phyloP scores from a whole-genome alignment of 1,140 invertebrate genomes.

The Scaptomyza pallida region DNA sequence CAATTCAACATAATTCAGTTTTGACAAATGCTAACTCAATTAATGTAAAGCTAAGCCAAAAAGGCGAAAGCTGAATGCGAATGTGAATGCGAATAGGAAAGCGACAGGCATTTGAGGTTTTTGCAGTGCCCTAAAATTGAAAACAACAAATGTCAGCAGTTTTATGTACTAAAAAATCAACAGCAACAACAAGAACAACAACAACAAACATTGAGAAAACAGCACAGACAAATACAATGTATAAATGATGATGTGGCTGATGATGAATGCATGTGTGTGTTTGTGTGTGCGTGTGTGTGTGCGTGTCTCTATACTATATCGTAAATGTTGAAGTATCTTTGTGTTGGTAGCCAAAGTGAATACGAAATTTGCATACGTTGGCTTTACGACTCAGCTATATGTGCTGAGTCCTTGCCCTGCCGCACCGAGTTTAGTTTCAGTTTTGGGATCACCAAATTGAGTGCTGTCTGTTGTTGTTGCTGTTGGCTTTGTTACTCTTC shows the following conservation, averaged over 20 bases:
- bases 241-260: slow-evolving; percentile 79
- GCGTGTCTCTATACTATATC: slow-evolving; percentile 23
- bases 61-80: too few relatives aligned
- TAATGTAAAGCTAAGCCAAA: slow-evolving; percentile 58
- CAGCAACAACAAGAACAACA: slow-evolving; percentile 20
- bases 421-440: slow-evolving; percentile 8
- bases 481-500: slow-evolving; percentile 35
- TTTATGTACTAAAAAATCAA: slow-evolving; percentile 64
- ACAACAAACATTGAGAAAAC: slow-evolving; percentile 24
- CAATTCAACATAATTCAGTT: slow-evolving; percentile 59
- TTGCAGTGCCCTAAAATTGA: slow-evolving; percentile 59
- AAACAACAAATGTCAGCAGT: slow-evolving; percentile 80
- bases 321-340: slow-evolving; percentile 16
- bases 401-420: slow-evolving; percentile 46
- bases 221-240: slow-evolving; percentile 73
- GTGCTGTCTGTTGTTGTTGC: slow-evolving; percentile 31
- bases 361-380: slow-evolving; percentile 78
- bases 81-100: background rate
- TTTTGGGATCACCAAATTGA: slow-evolving; percentile 70
- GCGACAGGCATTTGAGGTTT: slow-evolving; percentile 9
- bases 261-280: slow-evolving; percentile 70
- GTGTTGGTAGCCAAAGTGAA: slow-evolving; percentile 71
- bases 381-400: slow-evolving; percentile 68
- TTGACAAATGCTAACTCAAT: slow-evolving; percentile 71
- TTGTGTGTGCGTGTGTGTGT: slow-evolving; percentile 15